A percentile compares a stretch with the other conserved stretches of the same genome.
These are phyloP conservation scores for Boulengerochromis microlepis DNA, from an alignment of 2,113 vertebrate genomes.

Conservation along the genomic window DNA sequence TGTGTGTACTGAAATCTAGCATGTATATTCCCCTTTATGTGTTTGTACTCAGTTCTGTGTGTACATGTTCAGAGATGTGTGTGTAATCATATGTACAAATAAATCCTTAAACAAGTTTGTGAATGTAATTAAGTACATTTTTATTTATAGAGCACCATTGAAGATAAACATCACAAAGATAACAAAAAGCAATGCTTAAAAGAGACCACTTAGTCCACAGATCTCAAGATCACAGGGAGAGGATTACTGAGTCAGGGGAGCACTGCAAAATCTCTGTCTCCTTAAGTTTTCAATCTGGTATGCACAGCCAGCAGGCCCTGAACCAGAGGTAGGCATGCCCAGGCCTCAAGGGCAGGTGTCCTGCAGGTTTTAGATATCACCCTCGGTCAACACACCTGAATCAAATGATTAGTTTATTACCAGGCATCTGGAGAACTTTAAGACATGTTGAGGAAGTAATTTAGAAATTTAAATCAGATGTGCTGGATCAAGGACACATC, in stretches of 20 bases:
- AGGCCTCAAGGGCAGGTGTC: neutral
- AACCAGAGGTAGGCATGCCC: neutral
- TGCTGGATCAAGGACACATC: neutral
- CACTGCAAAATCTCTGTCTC: neutral
- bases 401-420: neutral
- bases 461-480: neutral
- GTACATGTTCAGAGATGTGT: neutral
- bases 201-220: neutral
- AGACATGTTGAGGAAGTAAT: neutral
- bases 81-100: neutral
- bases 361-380: neutral
- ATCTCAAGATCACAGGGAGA: neutral
- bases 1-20: neutral
- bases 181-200: neutral
- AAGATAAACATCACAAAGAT: neutral
- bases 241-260: neutral
- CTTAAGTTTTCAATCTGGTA: neutral
- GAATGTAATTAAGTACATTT: neutral
- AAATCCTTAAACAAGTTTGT: neutral
- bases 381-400: neutral
- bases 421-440: neutral
- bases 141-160: neutral
- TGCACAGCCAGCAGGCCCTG: neutral
- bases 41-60: neutral
- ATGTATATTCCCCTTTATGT: neutral